phyloP scores from a whole-genome alignment of 2,888 invertebrate genomes.

The Pyrrhosoma nymphula region DNA sequence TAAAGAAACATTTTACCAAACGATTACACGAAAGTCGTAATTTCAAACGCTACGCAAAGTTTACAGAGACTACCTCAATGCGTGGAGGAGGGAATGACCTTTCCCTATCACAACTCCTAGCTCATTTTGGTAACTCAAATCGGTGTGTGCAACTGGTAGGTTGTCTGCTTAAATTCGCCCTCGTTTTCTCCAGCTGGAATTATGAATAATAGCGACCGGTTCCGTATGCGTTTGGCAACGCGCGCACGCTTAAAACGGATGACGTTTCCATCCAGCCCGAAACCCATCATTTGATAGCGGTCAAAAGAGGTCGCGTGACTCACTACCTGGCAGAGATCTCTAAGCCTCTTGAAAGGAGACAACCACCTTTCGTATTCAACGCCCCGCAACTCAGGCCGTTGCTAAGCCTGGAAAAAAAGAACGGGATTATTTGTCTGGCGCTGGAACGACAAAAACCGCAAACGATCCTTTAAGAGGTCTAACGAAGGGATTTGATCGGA shows the following conservation, averaged over 20 bases:
- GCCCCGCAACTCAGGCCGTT: not conserved
- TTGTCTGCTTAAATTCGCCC: not conserved
- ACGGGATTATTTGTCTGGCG: not conserved
- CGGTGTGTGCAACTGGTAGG: not conserved
- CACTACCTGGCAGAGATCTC: constrained; percentile 42
- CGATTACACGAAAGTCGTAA: too few relatives aligned
- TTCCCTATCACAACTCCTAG: not conserved
- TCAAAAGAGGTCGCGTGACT: constrained; percentile 53
- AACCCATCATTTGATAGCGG: constrained; percentile 60
- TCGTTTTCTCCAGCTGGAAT: not conserved
- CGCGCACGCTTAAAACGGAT: not conserved
- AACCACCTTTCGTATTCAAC: not conserved
- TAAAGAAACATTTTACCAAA: too few relatives aligned
- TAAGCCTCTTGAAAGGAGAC: constrained; percentile 43
- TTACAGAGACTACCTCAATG: too few relatives aligned
- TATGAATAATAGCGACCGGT: not conserved
- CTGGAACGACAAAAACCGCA: not conserved
- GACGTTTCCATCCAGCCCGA: not conserved
- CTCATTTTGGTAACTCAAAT: not conserved
- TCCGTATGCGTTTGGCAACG: not conserved
- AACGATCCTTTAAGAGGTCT: not conserved
- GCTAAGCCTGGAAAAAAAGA: too few relatives aligned
- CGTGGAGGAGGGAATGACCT: not conserved
- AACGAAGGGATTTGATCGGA: not conserved
- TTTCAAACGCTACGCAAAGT: too few relatives aligned